phyloP scores from a whole-genome alignment of 2,888 invertebrate species.

The Lithophane ornitopus region DNA sequence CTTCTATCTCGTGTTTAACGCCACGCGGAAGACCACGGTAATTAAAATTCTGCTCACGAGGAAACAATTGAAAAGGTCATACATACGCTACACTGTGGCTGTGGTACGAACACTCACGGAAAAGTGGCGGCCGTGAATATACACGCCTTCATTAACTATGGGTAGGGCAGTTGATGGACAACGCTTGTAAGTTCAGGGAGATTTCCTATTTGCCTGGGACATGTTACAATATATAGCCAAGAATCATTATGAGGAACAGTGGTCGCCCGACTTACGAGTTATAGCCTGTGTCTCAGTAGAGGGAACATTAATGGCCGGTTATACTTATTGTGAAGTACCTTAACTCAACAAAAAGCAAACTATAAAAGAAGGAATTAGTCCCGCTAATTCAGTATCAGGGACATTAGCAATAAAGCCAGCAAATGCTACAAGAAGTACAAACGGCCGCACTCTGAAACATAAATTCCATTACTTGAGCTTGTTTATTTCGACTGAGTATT shows the following conservation, averaged over 20 bases:
- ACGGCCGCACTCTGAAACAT: neutral
- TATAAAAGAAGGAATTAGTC: neutral
- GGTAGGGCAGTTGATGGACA: slow-evolving; percentile 12
- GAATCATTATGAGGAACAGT: too few relatives aligned
- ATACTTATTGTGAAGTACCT: too few relatives aligned
- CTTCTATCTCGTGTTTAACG: slow-evolving; percentile 44
- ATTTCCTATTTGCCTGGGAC: neutral
- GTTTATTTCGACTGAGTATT: slow-evolving; percentile 1
- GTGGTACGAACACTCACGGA: slow-evolving; percentile 24
- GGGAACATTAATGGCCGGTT: too few relatives aligned
- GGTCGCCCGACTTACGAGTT: too few relatives aligned
- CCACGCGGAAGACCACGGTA: slow-evolving; percentile 75
- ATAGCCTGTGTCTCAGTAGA: too few relatives aligned
- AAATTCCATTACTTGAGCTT: neutral
- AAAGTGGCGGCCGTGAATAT: slow-evolving; percentile 46
- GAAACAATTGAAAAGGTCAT: slow-evolving; percentile 77
- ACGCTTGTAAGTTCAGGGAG: neutral
- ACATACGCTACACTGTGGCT: slow-evolving; percentile 40
- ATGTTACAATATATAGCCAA: too few relatives aligned
- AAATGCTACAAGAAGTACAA: neutral
- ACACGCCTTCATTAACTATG: slow-evolving; percentile 45
- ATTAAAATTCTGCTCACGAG: slow-evolving; percentile 80
- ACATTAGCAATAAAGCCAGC: neutral
- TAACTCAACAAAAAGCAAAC: neutral
- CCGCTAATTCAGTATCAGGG: neutral